Conservation (phyloP, 2,113 vertebrate species). For the Macrotis lagotis region DNA sequence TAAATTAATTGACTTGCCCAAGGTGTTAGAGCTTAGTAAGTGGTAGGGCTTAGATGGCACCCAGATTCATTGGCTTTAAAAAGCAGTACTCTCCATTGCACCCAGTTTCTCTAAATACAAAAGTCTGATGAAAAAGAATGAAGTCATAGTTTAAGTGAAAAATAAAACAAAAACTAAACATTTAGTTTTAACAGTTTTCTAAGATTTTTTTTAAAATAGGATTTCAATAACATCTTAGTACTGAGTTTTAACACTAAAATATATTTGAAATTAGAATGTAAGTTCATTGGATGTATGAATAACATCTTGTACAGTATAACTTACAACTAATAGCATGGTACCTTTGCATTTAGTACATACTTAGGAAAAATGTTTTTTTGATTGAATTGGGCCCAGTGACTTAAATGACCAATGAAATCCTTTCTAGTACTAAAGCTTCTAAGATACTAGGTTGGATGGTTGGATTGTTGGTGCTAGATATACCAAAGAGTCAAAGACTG, state of each 20-base stretch:
- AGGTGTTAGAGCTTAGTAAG: background rate
- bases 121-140: background rate
- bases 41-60: background rate
- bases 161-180: conserved; percentile 2
- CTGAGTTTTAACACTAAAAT: background rate
- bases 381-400: background rate
- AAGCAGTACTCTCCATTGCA: background rate
- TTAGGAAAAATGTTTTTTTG: background rate
- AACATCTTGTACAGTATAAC: background rate
- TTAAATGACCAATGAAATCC: background rate
- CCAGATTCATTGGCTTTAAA: background rate
- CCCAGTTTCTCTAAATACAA: background rate
- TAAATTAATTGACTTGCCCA: background rate
- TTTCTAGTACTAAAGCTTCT: background rate
- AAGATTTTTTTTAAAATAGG: background rate
- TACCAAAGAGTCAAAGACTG: background rate
- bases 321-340: background rate
- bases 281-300: background rate
- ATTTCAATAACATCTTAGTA: background rate
- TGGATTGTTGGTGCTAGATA: background rate
- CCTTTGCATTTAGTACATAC: background rate
- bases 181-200: background rate
- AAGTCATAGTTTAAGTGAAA: background rate
- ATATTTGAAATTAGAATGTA: background rate
- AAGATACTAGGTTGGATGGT: background rate